Conservation (phyloP, 2,888 invertebrate species). For the Cartodere bifasciata region DNA sequence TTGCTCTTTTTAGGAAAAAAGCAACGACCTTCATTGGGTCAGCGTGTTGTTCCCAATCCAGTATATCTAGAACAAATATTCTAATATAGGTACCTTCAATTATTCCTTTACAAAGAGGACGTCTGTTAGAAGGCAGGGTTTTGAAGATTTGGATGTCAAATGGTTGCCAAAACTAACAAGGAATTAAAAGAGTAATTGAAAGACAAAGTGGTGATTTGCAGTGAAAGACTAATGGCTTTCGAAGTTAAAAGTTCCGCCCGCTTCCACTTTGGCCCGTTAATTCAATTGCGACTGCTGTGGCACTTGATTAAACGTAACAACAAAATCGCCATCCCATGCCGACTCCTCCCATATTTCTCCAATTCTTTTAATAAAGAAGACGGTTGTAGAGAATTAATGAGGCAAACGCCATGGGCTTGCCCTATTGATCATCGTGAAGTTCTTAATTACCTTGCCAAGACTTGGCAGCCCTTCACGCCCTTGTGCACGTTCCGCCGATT, state of each 20-base stretch:
- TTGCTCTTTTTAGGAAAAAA: no score
- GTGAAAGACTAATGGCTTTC: constrained; percentile 33
- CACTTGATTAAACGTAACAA: constrained; percentile 33
- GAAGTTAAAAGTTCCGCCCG: constrained; percentile 33
- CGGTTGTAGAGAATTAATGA: constrained; percentile 34
- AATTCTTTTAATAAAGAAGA: constrained; percentile 41
- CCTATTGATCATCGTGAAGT: constrained; percentile 32
- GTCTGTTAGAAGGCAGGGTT: no score
- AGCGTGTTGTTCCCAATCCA: no score
- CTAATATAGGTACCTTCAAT: no score
- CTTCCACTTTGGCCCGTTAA: constrained; percentile 29
- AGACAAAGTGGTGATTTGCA: constrained; percentile 33
- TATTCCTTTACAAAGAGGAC: no score
- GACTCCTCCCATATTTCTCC: constrained; percentile 38
- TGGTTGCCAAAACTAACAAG: no score
- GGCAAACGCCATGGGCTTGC: constrained; percentile 25
- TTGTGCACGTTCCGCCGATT: constrained; percentile 30
- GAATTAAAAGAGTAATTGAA: constrained; percentile 28
- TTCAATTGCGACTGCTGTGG: constrained; percentile 26
- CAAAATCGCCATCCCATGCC: constrained; percentile 23
- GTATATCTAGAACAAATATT: no score
- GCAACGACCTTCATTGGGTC: no score
- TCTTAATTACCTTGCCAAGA: constrained; percentile 31
- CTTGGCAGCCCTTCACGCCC: constrained; percentile 19
- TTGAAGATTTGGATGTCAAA: no score